Percentiles rank a stretch among this genome's conserved stretches.
phyloP scores from a whole-genome alignment of 2,797 vertebrate genomes.

The Botia kubotai region DNA sequence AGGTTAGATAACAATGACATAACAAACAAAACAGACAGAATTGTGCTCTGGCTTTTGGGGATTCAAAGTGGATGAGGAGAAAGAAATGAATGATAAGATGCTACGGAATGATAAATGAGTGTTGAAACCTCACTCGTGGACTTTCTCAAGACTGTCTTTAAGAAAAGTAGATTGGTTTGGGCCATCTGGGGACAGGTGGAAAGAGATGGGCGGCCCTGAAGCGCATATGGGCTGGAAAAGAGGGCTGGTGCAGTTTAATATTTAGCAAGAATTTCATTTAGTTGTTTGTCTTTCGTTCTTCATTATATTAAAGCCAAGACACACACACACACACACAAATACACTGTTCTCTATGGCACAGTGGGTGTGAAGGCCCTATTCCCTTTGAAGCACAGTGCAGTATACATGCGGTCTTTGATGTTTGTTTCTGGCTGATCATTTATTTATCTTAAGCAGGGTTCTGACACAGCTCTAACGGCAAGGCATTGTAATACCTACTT shows the following conservation, averaged over 20 bases:
- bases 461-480: slow-evolving; percentile 62
- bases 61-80: slow-evolving; percentile 29
- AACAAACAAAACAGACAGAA: slow-evolving; percentile 36
- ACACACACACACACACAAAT: slow-evolving; percentile 16
- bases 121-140: slow-evolving; percentile 15
- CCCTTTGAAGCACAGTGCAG: slow-evolving; percentile 72
- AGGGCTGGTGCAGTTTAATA: slow-evolving; percentile 58
- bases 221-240: slow-evolving; percentile 1
- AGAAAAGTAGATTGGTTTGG: slow-evolving; percentile 34
- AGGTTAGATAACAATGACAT: slow-evolving; percentile 48
- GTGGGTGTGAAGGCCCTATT: slow-evolving; percentile 62
- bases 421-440: slow-evolving; percentile 78
- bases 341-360: slow-evolving; percentile 61
- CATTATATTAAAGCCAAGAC: slow-evolving; percentile 5
- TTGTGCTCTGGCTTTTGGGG: slow-evolving; percentile 30
- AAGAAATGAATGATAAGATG: slow-evolving; percentile 27
- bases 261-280: slow-evolving; percentile 60
- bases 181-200: slow-evolving; percentile 20
- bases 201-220: slow-evolving; percentile 58
- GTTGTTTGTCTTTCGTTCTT: slow-evolving; percentile 29
- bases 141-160: slow-evolving; percentile 15
- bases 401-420: slow-evolving; percentile 76
- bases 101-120: slow-evolving; percentile 25
- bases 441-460: slow-evolving; percentile 74
- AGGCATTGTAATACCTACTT: slow-evolving; percentile 23